Evolutionary conservation across 2,888 invertebrate genomes (phyloP).

Genomic region (Nephrotoma appendiculata): DNA sequence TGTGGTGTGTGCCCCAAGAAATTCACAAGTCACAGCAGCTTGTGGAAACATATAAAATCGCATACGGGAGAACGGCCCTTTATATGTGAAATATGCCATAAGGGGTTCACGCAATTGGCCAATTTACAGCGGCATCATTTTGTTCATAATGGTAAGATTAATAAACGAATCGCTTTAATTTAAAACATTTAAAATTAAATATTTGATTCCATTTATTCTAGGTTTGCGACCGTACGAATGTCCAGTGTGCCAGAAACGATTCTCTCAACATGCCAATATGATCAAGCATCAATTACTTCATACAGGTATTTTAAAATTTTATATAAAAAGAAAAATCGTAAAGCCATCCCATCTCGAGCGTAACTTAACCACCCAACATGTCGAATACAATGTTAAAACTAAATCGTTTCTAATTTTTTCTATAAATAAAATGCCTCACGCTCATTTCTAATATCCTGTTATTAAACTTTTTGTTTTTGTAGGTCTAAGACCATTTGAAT

Average conservation of each 20-base stretch:
- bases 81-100: conserved; percentile 12
- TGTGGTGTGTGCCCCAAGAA: conserved; percentile 10
- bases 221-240: conserved; percentile 12
- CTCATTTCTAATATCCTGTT: neutral
- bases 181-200: neutral
- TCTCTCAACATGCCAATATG: conserved; percentile 11
- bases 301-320: conserved; percentile 8
- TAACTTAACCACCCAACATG: neutral
- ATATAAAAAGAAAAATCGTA: neutral
- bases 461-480: neutral
- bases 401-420: neutral
- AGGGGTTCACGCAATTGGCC: conserved; percentile 13
- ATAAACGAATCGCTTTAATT: neutral
- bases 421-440: neutral
- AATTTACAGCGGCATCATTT: conserved; percentile 11
- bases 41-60: conserved; percentile 11
- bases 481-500: conserved; percentile 12
- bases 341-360: neutral
- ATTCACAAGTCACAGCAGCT: conserved; percentile 11
- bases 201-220: neutral
- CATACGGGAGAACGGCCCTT: conserved; percentile 11
- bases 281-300: conserved; percentile 12
- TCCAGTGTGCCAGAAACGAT: conserved; percentile 11
- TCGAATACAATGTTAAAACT: conserved; percentile 1
- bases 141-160: conserved; percentile 9